These are phyloP conservation scores for Pachyuromys duprasi DNA, from an alignment of 2,797 vertebrate species.

Conservation along the genomic window DNA sequence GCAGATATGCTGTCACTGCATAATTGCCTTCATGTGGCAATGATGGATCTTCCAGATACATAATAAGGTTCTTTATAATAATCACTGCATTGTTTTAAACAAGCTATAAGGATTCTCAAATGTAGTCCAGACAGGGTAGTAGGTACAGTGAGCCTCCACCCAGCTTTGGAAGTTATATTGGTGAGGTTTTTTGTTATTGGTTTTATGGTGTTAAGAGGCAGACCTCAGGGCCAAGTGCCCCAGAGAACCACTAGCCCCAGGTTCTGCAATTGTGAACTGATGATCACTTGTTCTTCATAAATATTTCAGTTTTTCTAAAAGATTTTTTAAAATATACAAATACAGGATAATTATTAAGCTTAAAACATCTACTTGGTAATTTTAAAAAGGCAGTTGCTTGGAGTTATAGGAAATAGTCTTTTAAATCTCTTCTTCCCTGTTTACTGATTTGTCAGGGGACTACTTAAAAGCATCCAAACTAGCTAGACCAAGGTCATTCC, in stretches of 20 bases:
- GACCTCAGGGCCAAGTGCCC: not conserved
- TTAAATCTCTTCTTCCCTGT: constrained; percentile 60
- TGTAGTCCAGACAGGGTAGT: not conserved
- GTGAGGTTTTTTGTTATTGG: not conserved
- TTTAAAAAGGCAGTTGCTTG: constrained; percentile 24
- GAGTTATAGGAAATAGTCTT: constrained; percentile 64
- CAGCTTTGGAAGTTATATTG: not conserved
- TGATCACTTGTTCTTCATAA: constrained; percentile 8
- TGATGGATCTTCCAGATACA: not conserved
- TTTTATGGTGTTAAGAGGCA: not conserved
- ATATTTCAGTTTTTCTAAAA: constrained; percentile 39
- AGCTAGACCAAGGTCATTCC: constrained; percentile 66
- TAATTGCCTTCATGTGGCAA: not conserved
- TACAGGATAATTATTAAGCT: constrained; percentile 3
- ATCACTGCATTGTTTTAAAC: not conserved
- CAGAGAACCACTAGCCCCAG: too few relatives aligned
- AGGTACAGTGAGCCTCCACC: not conserved
- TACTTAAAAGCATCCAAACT: constrained; percentile 68
- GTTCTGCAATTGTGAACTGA: not conserved
- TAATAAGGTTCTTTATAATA: not conserved
- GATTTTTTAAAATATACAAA: not conserved
- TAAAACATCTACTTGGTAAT: constrained; percentile 52
- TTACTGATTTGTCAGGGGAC: constrained; percentile 64
- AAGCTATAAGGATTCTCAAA: not conserved
- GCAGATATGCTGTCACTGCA: not conserved